Evolutionary conservation across 2,113 vertebrate genomes (phyloP), one percentile per base, ranked within the genome.

Genomic region (Hemiscyllium ocellatum): DNA sequence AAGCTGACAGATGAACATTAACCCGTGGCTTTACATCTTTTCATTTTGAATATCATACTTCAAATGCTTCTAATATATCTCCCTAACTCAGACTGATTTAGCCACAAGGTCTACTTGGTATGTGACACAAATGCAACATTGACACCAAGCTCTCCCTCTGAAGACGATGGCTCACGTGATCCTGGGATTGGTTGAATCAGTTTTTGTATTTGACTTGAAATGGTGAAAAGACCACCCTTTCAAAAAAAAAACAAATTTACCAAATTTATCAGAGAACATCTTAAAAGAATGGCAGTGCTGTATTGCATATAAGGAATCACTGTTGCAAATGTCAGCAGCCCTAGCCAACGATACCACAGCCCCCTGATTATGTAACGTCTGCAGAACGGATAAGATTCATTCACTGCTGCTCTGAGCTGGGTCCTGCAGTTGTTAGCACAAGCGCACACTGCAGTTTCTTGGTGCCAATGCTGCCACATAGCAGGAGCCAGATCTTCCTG

Each of bases 331-430:
- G 66, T 93, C 61, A 42, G 61, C 61, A 66, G 19, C 17, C 89
- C 80, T 19, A 10, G 89, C 61, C 89, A 93, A 93, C n/a, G 89
- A 93, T 66, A 93, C 61, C 89, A 93, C n/a, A 66, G 89, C n/a
- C 61, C 89, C 89, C 89, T 93, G 89, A 93, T 93, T 93, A 93
- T 93, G 89, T 93, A 93, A 93, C 65, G 89, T 93, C 89, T 66
- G 65, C 89, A 93, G 33, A 68, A 93, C 33, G 89, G 89, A 61
- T 37, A 61, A 93, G 61, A 66, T 93, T 93, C 89, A 93, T 93
- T 93, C 89, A 93, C 33, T 66, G 89, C 89, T 66, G 37, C 33
- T 65, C 61, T 93, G 61, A 93, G 20, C 15, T 93, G 89, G 33
- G 89, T 47, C 61, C 33, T 93, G 89, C 89, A 93, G 65, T 66